A percentile compares a stretch with the other conserved stretches of the same genome.
Conservation (phyloP, 2,888 invertebrate species). For the Diadromus collaris region DNA sequence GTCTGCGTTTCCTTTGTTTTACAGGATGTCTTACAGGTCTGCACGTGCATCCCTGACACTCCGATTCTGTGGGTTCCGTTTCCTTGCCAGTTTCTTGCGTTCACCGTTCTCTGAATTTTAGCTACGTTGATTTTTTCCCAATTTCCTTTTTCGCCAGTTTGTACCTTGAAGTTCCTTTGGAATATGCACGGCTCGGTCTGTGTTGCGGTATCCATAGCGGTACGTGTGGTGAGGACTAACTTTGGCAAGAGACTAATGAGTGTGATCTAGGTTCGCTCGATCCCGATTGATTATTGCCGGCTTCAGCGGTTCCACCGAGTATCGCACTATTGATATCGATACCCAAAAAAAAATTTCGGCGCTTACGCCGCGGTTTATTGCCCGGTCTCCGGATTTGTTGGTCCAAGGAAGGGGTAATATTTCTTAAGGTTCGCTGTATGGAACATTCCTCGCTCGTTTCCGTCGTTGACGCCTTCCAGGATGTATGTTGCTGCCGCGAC, state of each 20-base stretch:
- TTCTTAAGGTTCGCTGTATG: background rate
- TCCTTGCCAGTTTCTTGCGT: too few species aligned
- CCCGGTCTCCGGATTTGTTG: too few species aligned
- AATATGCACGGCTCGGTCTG: background rate
- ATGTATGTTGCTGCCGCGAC: slow-evolving; percentile 1
- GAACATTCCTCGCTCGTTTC: background rate
- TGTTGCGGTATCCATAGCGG: background rate
- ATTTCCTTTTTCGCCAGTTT: background rate
- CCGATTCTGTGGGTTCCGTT: too few species aligned
- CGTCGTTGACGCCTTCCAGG: background rate
- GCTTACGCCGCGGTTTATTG: too few species aligned
- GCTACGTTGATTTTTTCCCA: background rate
- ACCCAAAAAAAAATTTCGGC: too few species aligned
- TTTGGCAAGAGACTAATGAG: background rate
- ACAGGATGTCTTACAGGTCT: too few species aligned
- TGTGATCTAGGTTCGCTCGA: too few species aligned
- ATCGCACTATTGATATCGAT: background rate
- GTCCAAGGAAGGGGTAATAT: too few species aligned
- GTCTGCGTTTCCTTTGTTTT: too few species aligned
- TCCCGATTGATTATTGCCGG: background rate
- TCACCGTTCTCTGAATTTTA: too few species aligned
- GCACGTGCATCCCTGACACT: too few species aligned
- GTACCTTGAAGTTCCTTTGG: background rate
- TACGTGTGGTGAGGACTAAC: background rate
- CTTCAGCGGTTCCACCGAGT: background rate